A percentile compares a stretch with the other conserved stretches of the same genome.
Evolutionary conservation across 2,797 vertebrate species (phyloP).

Genomic region (Lacerta viridis): DNA sequence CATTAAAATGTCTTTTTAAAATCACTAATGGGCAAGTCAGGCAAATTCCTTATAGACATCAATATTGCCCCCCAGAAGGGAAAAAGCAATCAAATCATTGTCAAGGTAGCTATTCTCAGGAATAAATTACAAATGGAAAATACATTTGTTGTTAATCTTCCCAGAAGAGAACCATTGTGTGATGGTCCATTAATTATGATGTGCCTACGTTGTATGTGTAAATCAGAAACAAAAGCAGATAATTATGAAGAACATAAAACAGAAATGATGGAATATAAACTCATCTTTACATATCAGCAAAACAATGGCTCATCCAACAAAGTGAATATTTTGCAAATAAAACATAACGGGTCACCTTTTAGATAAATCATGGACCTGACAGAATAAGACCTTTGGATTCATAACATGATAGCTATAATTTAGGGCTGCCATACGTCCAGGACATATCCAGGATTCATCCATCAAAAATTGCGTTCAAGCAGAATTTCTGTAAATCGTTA

Average conservation of each 20-base stretch:
- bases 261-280: conserved; percentile 1
- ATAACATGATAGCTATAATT: conserved; percentile 12
- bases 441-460: too few species aligned
- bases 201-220: background rate
- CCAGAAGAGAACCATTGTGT: background rate
- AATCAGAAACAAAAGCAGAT: conserved; percentile 7
- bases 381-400: conserved; percentile 31
- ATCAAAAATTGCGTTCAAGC: too few species aligned
- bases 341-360: conserved; percentile 36
- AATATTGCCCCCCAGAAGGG: background rate
- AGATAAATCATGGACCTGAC: conserved; percentile 47
- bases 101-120: background rate
- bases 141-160: background rate
- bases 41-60: conserved; percentile 7
- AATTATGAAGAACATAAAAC: background rate
- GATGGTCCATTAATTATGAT: conserved; percentile 15
- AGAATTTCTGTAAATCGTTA: too few species aligned
- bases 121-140: background rate
- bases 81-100: background rate
- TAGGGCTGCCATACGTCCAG: conserved; percentile 22
- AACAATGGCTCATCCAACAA: conserved; percentile 24
- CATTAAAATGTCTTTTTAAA: background rate
- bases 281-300: background rate
- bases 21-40: background rate
- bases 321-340: conserved; percentile 62